Base-by-base conservation (phyloP, 2,888 invertebrate species). In the Schizaphis graminum region DNA sequence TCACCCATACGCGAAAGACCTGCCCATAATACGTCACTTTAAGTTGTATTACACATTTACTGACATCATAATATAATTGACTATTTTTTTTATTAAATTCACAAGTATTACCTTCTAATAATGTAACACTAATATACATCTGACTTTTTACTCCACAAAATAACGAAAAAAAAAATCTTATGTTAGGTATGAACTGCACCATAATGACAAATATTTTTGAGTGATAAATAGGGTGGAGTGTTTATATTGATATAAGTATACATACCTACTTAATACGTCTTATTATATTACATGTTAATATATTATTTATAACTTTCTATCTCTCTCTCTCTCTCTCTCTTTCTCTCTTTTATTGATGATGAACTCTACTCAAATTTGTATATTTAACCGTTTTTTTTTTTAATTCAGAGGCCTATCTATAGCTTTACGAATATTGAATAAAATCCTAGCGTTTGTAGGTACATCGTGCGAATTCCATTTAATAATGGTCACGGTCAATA, bases 191-290 rank as follows among this genome's bases (percentile, higher is more conserved):
- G 67, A 67, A 13, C n/a, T 67, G n/a, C n/a, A 67, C 13, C 1
- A 67, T n/a, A n/a, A n/a, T n/a, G 67, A 67, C n/a, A 67, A 67
- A 67, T n/a, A 67, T 67, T 67, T 67, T n/a, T 67, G n/a, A n/a
- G n/a, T n/a, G 67, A n/a, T 67, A 16, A 67, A 67, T n/a, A 67
- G n/a, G n/a, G 67, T 67, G n/a, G 16, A 67, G 16, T 67, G 13
- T n/a, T 67, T 67, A 67, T 5, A 67, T 16, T n/a, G 13, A n/a
- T n/a, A 67, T 61, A 5, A 3, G 41, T n/a, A 61, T n/a, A n/a
- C 4, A 1, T 61, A 61, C 10, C 28, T 28, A 61, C 61, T n/a
- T n/a, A n/a, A n/a, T n/a, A n/a, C n/a, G n/a, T n/a, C n/a, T n/a
- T n/a, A 67, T 61, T 11, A 61, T 61, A 28, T 61, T 8, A 61